These are phyloP conservation scores for Colostygia pectinataria DNA, from an alignment of 2,888 invertebrate genomes.

Conservation along the genomic window DNA sequence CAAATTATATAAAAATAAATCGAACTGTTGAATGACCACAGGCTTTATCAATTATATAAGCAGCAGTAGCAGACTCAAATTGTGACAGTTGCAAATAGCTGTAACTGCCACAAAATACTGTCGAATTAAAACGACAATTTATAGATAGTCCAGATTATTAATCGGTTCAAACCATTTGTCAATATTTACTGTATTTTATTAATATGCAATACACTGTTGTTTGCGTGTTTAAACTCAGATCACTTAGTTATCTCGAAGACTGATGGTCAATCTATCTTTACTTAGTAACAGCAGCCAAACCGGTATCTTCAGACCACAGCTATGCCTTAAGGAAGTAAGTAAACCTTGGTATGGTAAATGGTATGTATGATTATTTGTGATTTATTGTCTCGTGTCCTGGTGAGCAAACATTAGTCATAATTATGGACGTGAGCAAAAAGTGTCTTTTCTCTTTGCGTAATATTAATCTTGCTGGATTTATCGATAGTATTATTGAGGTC, in stretches of 20 bases:
- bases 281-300: constrained; percentile 47
- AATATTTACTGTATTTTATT: constrained; percentile 18
- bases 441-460: constrained; percentile 37
- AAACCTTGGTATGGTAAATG: constrained; percentile 57
- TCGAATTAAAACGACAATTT: constrained; percentile 23
- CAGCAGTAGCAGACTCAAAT: constrained; percentile 9
- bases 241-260: constrained; percentile 55
- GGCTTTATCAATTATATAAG: constrained; percentile 14
- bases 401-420: constrained; percentile 50
- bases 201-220: constrained; percentile 21
- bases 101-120: constrained; percentile 21
- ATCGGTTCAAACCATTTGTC: constrained; percentile 29
- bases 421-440: constrained; percentile 43
- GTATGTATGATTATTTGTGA: constrained; percentile 55
- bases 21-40: not conserved
- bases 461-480: constrained; percentile 35
- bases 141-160: constrained; percentile 25
- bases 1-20: too few species aligned
- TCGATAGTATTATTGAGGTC: constrained; percentile 32
- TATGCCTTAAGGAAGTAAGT: constrained; percentile 54
- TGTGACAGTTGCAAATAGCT: constrained; percentile 18
- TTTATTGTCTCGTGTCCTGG: constrained; percentile 49
- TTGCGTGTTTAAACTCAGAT: constrained; percentile 28
- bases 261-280: constrained; percentile 61
- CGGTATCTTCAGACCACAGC: constrained; percentile 50